Evolutionary conservation across 2,888 invertebrate genomes (phyloP), one percentile per base, ranked within the genome.

Genomic region (Aphidius colemani): DNA sequence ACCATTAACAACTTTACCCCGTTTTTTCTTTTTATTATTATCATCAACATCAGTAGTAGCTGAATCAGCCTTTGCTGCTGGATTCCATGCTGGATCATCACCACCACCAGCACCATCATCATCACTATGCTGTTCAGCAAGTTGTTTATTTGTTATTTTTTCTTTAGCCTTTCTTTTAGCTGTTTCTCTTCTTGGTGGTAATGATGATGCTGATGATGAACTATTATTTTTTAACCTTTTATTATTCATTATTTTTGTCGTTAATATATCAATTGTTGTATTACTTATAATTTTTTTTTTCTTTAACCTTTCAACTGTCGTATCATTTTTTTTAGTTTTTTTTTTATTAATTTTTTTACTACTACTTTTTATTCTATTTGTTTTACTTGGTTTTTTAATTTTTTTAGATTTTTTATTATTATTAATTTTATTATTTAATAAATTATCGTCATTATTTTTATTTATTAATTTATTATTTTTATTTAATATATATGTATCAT

Each of bases 31-130:
- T 44, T 82, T 77, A 1, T 83, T 75, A 8, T 81, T 78, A 11
- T 82, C 79, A 13, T 83, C 83, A 18, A 18, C 13, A 8, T 82
- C 84, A 6, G 71, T 2, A 18, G 2, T 18, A 18, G 13, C 71
- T 7, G 39, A 48, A 57, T 39, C 39, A 5, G 77, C 76, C 71
- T 86, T 87, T 45, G 86, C 86, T 67, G 86, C 85, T 7, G 90
- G 90, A n/a, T 88, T 89, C 90, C 90, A 90, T n/a, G 89, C 89
- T 7, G 90, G 90, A 85, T 90, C 90, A 7, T 88, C 87, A 80
- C 90, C 89, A 1, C 89, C 87, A 80, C 90, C 89, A 1, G 90
- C 89, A 79, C 89, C 88, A 70, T 87, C 88, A 66, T 88, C 86
- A 43, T 86, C 86, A 78, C 78, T 83, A 66, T 75, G 79, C 48